These are phyloP conservation scores for Coilia nasus DNA, from an alignment of 2,797 vertebrate species.

Conservation along the genomic window DNA sequence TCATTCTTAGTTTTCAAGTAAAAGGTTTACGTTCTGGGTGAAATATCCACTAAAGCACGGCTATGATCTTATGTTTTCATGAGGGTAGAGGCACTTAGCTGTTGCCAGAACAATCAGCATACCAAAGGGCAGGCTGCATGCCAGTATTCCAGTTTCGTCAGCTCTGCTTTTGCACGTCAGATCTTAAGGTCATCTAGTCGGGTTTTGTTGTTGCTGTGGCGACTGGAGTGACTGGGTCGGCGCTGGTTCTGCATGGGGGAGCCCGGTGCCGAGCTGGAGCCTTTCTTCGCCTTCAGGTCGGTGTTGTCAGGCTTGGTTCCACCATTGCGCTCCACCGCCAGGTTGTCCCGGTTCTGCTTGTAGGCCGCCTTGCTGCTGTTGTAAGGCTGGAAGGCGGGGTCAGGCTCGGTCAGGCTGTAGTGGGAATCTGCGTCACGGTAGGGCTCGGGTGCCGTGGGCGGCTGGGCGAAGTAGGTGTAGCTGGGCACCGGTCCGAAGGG, in stretches of 20 bases:
- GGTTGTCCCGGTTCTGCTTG: slow-evolving; percentile 84
- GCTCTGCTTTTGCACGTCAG: slow-evolving; percentile 52
- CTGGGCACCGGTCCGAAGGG: slow-evolving; percentile 65
- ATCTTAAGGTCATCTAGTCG: slow-evolving; percentile 78
- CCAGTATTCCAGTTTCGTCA: background rate
- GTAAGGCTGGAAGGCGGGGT: slow-evolving; percentile 68
- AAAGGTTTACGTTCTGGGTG: background rate
- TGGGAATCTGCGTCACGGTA: slow-evolving; percentile 65
- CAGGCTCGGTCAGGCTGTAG: slow-evolving; percentile 70
- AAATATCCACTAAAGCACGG: background rate
- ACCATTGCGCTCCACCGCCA: slow-evolving; percentile 77
- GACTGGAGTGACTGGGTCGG: slow-evolving; percentile 77
- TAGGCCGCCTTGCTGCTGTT: slow-evolving; percentile 71
- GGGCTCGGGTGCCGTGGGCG: slow-evolving; percentile 55
- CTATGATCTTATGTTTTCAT: background rate
- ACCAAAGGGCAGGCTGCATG: background rate
- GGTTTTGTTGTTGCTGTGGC: slow-evolving; percentile 78
- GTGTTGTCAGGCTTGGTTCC: slow-evolving; percentile 63
- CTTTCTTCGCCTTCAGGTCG: slow-evolving; percentile 61
- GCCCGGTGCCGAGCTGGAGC: slow-evolving; percentile 55
- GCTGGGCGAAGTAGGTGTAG: slow-evolving; percentile 72
- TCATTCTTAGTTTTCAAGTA: slow-evolving; percentile 45
- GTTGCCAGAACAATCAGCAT: background rate
- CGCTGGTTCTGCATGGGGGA: slow-evolving; percentile 64
- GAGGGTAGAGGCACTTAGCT: background rate